These are phyloP conservation scores for Setophaga petechia DNA, from an alignment of 2,113 vertebrate species.

Conservation along the genomic window DNA sequence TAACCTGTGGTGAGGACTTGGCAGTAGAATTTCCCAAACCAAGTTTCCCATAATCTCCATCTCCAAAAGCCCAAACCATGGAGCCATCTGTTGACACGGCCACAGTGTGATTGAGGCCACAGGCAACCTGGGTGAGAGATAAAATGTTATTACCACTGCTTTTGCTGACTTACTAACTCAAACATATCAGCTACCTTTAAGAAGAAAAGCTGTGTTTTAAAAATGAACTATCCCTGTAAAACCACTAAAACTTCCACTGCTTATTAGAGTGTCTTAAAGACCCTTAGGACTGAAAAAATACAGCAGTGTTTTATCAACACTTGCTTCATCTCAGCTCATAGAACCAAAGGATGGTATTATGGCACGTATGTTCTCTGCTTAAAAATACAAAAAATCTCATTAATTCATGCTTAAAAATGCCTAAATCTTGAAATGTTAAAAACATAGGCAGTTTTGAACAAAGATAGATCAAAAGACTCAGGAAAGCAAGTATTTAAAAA, in stretches of 20 bases:
- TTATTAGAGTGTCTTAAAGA: background rate
- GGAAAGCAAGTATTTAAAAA: background rate
- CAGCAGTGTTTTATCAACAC: background rate
- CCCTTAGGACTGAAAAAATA: background rate
- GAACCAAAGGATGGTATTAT: background rate
- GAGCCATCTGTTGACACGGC: constrained; percentile 84
- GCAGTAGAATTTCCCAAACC: constrained; percentile 86
- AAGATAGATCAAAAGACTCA: background rate
- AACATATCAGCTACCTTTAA: background rate
- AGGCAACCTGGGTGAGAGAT: constrained; percentile 77
- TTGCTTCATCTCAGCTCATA: background rate
- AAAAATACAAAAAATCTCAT: background rate
- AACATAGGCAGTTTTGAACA: background rate
- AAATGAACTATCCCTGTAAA: background rate
- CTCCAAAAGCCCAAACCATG: constrained; percentile 88
- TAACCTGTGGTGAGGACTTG: constrained; percentile 85
- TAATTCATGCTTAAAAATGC: background rate
- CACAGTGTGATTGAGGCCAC: constrained; percentile 85
- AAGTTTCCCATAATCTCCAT: constrained; percentile 86
- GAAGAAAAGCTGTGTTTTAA: background rate
- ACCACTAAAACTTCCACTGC: background rate
- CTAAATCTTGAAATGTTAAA: background rate
- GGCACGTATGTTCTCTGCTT: background rate
- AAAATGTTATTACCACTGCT: background rate
- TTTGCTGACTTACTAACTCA: background rate